Conservation (phyloP, 2,797 vertebrate genomes). For the Myoxocephalus aenaeus region DNA sequence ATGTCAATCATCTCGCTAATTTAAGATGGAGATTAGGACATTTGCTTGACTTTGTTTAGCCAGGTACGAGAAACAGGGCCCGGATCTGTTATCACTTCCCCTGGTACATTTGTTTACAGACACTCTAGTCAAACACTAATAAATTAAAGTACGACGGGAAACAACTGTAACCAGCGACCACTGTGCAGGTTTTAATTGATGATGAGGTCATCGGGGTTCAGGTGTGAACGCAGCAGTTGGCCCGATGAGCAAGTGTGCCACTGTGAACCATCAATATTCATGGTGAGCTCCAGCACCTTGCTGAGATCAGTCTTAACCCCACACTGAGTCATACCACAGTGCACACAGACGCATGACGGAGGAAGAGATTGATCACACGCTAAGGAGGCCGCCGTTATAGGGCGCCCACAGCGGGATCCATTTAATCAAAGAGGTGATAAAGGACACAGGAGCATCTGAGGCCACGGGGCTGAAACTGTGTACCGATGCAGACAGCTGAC, state of each 20-base stretch:
- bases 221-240: constrained; percentile 29
- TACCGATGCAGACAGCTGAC: neutral
- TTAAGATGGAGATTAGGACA: too few species aligned
- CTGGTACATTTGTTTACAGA: neutral
- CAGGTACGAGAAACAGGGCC: too few species aligned
- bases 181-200: constrained; percentile 14
- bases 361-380: constrained; percentile 61
- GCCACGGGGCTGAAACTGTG: constrained; percentile 10
- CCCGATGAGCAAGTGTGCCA: constrained; percentile 62
- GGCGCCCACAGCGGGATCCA: constrained; percentile 38
- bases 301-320: constrained; percentile 68
- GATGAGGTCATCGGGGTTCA: neutral
- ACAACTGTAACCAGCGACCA: constrained; percentile 5
- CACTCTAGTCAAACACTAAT: neutral
- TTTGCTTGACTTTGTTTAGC: too few species aligned
- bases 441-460: constrained; percentile 34
- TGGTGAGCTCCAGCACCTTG: constrained; percentile 42
- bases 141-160: constrained; percentile 10
- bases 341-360: constrained; percentile 31
- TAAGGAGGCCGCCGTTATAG: constrained; percentile 43
- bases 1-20: too few species aligned
- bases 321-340: constrained; percentile 46
- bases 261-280: constrained; percentile 61
- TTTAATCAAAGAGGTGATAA: constrained; percentile 55
- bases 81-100: too few species aligned